Base-by-base conservation (phyloP, 2,888 invertebrate species). In the Torymus tubicola region DNA sequence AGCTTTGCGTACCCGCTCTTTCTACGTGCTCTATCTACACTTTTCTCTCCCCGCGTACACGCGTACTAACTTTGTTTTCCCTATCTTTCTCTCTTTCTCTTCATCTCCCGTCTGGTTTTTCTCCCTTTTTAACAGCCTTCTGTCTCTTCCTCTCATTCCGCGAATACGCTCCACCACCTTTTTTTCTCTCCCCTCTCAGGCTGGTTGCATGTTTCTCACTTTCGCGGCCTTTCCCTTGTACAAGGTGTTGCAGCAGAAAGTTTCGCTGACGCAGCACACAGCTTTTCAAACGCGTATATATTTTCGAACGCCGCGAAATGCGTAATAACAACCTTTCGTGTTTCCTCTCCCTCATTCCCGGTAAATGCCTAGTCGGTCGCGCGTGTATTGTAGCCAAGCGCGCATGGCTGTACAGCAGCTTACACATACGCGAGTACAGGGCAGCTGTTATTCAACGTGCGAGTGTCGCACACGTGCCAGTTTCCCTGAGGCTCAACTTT, bases 71-170 rank as follows among this genome's bases (percentile, higher is more conserved):
- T 72, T 52, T 57, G 24, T 64, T 21, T 64, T 61, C 21, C 18
- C 65, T 42, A 42, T 14, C 75, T 70, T 65, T 69, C 73, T 69
- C 82, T 77, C 78, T 81, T 81, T 71, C 65, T 73, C 58, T 82
- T 76, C 80, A 81, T 83, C 82, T 84, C 82, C 57, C 24, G 84
- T 84, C 84, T 82, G 80, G 83, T 82, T 78, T 84, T 70, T 81
- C 80, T 82, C 83, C 76, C 78, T 60, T 69, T 73, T 21, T 53
- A 42, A 0, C 42, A 42, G 8, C 42, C 42, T 42, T 42, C 8
- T 42, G 42, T 42, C 42, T 42, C 31, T 31, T 31, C 31, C 31
- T 31, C 42, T 42, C 42, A 42, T 42, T 42, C 42, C 42, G 8
- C 42, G 42, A 0, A 8, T 8, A 8, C 42, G 42, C 42, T 42